Evolutionary conservation across 2,888 invertebrate species (phyloP).

Genomic region (Bedellia somnulentella): DNA sequence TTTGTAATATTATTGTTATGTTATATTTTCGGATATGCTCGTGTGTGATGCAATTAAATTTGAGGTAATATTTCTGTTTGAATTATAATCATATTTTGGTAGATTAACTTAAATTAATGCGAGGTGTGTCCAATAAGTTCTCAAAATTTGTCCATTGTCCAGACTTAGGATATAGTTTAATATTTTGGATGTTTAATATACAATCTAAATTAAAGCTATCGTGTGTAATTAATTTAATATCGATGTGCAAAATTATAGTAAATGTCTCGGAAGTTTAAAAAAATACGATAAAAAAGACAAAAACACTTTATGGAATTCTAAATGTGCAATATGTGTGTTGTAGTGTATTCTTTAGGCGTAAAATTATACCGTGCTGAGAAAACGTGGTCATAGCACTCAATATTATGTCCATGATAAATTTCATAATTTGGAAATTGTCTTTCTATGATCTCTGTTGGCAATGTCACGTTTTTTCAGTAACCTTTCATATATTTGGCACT

Average conservation of each 20-base stretch:
- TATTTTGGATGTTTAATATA: constrained; percentile 60
- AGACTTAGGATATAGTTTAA: constrained; percentile 55
- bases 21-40: too few species aligned
- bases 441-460: constrained; percentile 3
- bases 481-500: constrained; percentile 58
- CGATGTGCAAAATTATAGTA: constrained; percentile 61
- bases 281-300: constrained; percentile 47
- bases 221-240: constrained; percentile 57
- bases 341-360: constrained; percentile 60
- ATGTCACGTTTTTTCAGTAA: constrained; percentile 26
- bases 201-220: constrained; percentile 53
- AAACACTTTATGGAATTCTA: constrained; percentile 60
- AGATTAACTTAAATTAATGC: too few species aligned
- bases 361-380: constrained; percentile 38
- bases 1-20: too few species aligned
- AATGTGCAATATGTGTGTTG: constrained; percentile 64
- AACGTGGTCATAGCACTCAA: constrained; percentile 24
- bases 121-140: constrained; percentile 41
- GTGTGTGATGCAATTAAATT: too few species aligned
- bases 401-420: constrained; percentile 19
- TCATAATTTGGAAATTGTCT: constrained; percentile 1
- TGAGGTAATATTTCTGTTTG: too few species aligned
- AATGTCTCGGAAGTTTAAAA: constrained; percentile 62
- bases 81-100: too few species aligned
- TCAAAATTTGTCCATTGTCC: constrained; percentile 54